phyloP scores from a whole-genome alignment of 1,140 invertebrate genomes.

The Saccostrea cuccullata region DNA sequence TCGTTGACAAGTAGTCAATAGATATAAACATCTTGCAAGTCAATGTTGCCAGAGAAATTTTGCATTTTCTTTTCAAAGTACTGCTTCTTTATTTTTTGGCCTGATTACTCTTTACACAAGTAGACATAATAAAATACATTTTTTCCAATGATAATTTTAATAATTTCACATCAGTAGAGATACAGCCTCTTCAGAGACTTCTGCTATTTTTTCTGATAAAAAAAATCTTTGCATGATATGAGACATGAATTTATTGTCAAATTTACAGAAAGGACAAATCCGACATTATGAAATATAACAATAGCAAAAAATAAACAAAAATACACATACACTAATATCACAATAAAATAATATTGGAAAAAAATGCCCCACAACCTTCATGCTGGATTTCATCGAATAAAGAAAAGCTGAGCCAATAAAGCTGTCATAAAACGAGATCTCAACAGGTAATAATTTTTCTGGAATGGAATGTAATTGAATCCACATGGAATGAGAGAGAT shows the following conservation, averaged over 20 bases:
- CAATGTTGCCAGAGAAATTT: no score
- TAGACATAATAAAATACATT: no score
- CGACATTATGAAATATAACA: not conserved
- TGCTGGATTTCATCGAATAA: not conserved
- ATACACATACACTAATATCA: constrained; percentile 1
- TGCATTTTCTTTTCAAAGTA: no score
- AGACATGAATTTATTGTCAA: not conserved
- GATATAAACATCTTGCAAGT: no score
- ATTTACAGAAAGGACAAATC: not conserved
- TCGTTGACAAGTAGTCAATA: no score
- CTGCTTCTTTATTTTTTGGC: no score
- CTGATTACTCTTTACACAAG: no score
- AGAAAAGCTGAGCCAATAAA: not conserved
- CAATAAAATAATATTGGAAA: not conserved
- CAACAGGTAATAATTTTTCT: not conserved
- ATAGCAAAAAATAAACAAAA: constrained; percentile 21
- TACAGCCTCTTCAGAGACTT: no score
- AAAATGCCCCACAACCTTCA: constrained; percentile 22
- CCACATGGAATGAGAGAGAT: not conserved
- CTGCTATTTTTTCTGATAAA: not conserved
- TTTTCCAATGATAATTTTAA: no score
- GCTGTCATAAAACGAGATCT: not conserved
- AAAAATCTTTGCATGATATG: not conserved
- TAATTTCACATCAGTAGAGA: no score
- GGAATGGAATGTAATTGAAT: not conserved